These are phyloP conservation scores for Xenopus petersii DNA, from an alignment of 2,797 vertebrate genomes.

Conservation along the genomic window DNA sequence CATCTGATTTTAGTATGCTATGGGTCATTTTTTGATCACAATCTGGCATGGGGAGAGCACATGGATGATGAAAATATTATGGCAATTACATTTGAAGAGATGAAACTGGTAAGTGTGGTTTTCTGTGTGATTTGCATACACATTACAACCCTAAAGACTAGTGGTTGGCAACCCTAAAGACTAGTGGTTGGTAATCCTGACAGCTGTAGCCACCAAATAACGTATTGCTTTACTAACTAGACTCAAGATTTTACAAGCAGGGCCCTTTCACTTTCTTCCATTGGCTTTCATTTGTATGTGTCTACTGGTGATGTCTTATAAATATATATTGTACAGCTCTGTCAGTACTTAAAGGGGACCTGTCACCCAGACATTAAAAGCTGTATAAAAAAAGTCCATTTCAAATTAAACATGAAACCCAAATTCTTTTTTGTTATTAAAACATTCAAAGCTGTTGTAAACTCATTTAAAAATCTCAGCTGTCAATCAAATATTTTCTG, in stretches of 20 bases:
- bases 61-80: constrained; percentile 71
- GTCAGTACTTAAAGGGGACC: no score
- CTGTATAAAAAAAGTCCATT: no score
- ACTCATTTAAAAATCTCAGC: no score
- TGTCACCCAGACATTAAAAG: no score
- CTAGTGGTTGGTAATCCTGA: neutral
- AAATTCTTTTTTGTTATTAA: no score
- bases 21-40: constrained; percentile 80
- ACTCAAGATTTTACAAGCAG: neutral
- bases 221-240: neutral
- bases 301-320: neutral
- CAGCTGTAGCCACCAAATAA: neutral
- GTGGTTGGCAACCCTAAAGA: neutral
- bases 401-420: no score
- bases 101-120: constrained; percentile 71
- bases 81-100: constrained; percentile 77
- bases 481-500: no score
- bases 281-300: neutral
- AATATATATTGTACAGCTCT: neutral
- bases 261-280: neutral
- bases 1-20: constrained; percentile 16
- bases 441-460: no score
- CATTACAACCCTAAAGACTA: neutral
- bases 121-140: neutral
- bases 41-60: constrained; percentile 72